Percentiles rank a stretch among this genome's conserved stretches.
phyloP scores from a whole-genome alignment of 2,113 vertebrate genomes.

The Myiagra hebetior region DNA sequence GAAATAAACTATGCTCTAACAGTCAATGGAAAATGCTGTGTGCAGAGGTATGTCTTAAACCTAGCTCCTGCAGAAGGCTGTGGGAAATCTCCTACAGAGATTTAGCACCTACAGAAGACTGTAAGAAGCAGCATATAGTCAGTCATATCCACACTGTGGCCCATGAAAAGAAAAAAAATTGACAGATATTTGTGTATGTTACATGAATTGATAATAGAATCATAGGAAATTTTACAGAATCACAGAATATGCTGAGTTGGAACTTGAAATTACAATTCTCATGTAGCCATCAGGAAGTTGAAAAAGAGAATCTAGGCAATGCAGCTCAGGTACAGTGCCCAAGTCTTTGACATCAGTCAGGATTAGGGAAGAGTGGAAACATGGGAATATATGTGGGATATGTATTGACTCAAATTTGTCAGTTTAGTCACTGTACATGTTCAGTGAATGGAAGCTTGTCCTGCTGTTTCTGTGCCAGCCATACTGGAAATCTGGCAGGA shows the following conservation, averaged over 20 bases:
- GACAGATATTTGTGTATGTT: neutral
- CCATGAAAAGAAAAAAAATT: neutral
- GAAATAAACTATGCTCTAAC: neutral
- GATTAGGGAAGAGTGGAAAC: neutral
- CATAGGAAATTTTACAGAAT: neutral
- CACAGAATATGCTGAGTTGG: neutral
- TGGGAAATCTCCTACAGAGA: neutral
- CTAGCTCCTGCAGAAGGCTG: neutral
- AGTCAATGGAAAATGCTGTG: neutral
- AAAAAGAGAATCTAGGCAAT: neutral
- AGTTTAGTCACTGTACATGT: neutral
- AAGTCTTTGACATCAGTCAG: neutral
- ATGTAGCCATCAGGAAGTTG: accelerated
- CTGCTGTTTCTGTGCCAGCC: neutral
- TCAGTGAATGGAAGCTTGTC: neutral
- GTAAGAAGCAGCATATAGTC: neutral
- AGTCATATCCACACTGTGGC: neutral
- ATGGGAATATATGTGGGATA: neutral
- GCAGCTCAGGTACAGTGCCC: neutral
- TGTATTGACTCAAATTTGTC: neutral
- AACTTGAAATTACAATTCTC: neutral
- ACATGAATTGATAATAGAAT: neutral
- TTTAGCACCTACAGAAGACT: neutral
- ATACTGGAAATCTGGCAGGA: neutral
- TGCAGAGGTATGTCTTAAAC: neutral